Base-by-base conservation (phyloP, 2,888 invertebrate genomes). In the Deroplatys truncata region DNA sequence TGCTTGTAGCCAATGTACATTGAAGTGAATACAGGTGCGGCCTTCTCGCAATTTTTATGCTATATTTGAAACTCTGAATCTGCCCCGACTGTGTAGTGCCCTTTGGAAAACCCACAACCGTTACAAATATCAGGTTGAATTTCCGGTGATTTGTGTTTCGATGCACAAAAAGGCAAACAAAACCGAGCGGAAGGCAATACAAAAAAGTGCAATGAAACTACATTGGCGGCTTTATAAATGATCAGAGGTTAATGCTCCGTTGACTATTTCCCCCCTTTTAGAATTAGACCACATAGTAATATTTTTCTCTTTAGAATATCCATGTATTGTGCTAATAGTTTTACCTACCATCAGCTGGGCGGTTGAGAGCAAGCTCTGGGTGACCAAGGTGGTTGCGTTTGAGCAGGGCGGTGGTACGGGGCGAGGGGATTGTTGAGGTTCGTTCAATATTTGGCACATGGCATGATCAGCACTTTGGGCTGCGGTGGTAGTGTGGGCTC, bases 371-470 rank as follows among this genome's bases (percentile, higher is more conserved):
- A 20, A 72, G 5, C 56, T 72, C 20, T 72, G 56, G 56, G 56
- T 72, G 56, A 72, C 56, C 56, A 85, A 49, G 85, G 28, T 43
- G 85, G 85, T n/a, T 10, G 56, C 13, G 85, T 35, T 25, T 35
- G 35, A 49, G 56, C 16, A 20, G 2, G 56, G 56, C n/a, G 13
- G 35, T 35, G 5, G 16, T 43, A n/a, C 15, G 43, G 25, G 43
- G 16, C 20, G 85, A 43, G 49, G 85, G 28, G n/a, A n/a, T 13
- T 20, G 84, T 84, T 28, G 84, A 84, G 43, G 31, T 5, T 49
- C 85, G 85, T 85, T 85, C 85, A 85, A 85, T 85, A 85, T 85
- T 85, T 85, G 85, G 85, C 85, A 49, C 85, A 49, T 49, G 85
- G 28, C 85, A 85, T 35, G 85, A 85, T 85, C 85, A 85, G 85